Evolutionary conservation across 2,888 invertebrate genomes (phyloP).

Genomic region (Theretra japonica): DNA sequence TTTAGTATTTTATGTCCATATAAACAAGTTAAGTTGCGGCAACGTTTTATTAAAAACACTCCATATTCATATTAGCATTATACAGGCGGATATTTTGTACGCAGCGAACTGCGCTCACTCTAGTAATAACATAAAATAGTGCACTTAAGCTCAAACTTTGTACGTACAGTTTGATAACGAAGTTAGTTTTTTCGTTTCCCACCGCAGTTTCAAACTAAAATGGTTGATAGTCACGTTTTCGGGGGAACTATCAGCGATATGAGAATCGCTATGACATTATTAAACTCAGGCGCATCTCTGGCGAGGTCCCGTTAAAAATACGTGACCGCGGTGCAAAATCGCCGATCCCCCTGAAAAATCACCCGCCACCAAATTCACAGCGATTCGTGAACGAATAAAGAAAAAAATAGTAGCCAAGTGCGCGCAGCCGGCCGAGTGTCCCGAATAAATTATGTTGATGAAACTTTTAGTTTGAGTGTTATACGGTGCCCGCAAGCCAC

Average conservation of each 20-base stretch:
- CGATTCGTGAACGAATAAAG: constrained; percentile 70
- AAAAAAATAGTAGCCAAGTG: constrained; percentile 63
- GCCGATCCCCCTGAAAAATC: constrained; percentile 67
- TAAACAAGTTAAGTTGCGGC: neutral
- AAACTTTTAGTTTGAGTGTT: constrained; percentile 74
- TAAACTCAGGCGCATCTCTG: constrained; percentile 77
- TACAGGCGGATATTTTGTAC: neutral
- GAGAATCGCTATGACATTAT: constrained; percentile 74
- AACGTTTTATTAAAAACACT: constrained; percentile 1
- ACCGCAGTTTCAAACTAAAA: constrained; percentile 21
- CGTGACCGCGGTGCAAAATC: constrained; percentile 78
- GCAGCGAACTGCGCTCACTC: neutral
- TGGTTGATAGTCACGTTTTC: constrained; percentile 52
- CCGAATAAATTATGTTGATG: constrained; percentile 81
- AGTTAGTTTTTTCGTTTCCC: constrained; percentile 14
- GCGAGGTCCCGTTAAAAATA: constrained; percentile 75
- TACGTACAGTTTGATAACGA: constrained; percentile 8
- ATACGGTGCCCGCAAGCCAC: constrained; percentile 51
- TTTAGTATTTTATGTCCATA: neutral
- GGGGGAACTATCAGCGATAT: constrained; percentile 29
- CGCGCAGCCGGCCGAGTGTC: constrained; percentile 64
- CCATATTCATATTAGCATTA: neutral
- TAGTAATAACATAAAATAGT: constrained; percentile 4
- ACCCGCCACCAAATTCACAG: constrained; percentile 64
- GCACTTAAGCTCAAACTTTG: constrained; percentile 14